Percentiles rank a stretch among this genome's conserved stretches.
These are phyloP conservation scores for Bungarus multicinctus DNA, from an alignment of 2,113 vertebrate genomes.

Conservation along the genomic window DNA sequence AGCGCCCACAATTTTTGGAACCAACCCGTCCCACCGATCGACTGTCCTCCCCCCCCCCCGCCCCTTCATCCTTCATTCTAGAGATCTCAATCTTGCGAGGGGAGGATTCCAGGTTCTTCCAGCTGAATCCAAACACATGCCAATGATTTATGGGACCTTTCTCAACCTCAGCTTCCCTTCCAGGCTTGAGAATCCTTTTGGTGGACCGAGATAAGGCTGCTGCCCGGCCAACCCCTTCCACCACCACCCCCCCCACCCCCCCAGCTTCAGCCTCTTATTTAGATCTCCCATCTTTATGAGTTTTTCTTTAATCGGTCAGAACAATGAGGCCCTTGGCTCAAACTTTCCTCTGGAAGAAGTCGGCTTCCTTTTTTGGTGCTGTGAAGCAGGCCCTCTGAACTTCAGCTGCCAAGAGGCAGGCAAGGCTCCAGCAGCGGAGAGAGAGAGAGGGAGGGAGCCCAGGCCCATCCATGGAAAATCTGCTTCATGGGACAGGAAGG, in stretches of 20 bases:
- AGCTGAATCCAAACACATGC: neutral
- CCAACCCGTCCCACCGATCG: no score
- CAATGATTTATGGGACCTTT: neutral
- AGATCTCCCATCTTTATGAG: conserved; percentile 15
- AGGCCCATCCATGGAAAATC: neutral
- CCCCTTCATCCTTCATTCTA: neutral
- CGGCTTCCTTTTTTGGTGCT: conserved; percentile 33
- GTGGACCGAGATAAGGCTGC: conserved; percentile 1
- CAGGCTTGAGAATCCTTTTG: neutral
- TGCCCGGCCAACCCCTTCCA: neutral
- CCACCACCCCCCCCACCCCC: neutral
- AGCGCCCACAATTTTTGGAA: no score
- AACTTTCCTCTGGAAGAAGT: conserved; percentile 20
- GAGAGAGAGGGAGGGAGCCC: neutral
- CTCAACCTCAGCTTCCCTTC: conserved; percentile 13
- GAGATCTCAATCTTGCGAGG: neutral
- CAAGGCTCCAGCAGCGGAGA: neutral
- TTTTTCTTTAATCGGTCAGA: conserved; percentile 1
- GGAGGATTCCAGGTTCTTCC: neutral
- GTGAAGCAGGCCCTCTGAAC: neutral
- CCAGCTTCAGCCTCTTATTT: neutral
- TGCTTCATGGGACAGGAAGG: neutral
- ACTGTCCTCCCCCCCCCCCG: no score
- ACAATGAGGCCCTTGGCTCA: conserved; percentile 21
- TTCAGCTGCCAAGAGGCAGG: conserved; percentile 6